A percentile compares a stretch with the other conserved stretches of the same genome.
These are phyloP conservation scores for Megalops cyprinoides DNA, from an alignment of 2,797 vertebrate genomes.

Conservation along the genomic window DNA sequence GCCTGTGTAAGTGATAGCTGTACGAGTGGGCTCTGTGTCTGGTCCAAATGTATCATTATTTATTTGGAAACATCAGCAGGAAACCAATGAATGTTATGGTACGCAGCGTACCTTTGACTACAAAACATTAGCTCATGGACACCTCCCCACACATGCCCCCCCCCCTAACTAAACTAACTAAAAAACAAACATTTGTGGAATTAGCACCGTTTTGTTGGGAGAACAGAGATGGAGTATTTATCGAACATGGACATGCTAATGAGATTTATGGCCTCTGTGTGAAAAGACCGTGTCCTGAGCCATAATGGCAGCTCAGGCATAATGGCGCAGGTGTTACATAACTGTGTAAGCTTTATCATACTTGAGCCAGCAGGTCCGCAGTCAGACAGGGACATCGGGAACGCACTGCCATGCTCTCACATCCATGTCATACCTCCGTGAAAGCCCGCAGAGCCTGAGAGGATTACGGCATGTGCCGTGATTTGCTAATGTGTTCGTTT, in stretches of 20 bases:
- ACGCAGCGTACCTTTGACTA: too few relatives aligned
- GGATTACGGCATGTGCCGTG: neutral
- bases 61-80: too few relatives aligned
- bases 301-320: neutral
- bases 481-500: too few relatives aligned
- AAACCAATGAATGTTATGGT: too few relatives aligned
- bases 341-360: neutral
- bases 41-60: too few relatives aligned
- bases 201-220: too few relatives aligned
- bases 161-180: too few relatives aligned
- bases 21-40: too few relatives aligned
- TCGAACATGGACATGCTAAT: neutral
- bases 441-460: neutral
- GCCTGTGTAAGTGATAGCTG: too few relatives aligned
- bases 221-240: neutral
- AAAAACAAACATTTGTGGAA: too few relatives aligned
- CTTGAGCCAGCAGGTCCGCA: neutral
- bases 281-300: neutral
- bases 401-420: neutral
- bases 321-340: neutral
- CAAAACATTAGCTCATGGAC: too few relatives aligned
- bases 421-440: neutral
- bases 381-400: neutral
- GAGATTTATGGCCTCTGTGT: neutral
- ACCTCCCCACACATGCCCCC: too few relatives aligned